These are phyloP conservation scores for Ophion obscuratus DNA, from an alignment of 2,888 invertebrate species.

Conservation along the genomic window DNA sequence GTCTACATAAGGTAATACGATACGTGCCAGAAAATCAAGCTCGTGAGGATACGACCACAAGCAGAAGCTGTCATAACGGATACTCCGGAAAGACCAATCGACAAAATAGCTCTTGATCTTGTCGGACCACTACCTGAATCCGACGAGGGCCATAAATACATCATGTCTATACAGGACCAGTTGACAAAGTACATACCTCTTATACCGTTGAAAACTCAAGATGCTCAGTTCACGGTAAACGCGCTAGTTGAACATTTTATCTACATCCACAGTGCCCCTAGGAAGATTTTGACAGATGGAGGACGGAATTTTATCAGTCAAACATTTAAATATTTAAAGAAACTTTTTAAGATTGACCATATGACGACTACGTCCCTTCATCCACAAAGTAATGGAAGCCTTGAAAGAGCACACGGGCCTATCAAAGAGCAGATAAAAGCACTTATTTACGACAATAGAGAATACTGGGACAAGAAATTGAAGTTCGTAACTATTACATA, in stretches of 20 bases:
- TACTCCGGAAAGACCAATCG: too few species aligned
- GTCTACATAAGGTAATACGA: too few species aligned
- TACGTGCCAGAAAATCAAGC: too few species aligned
- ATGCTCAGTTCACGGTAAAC: slow-evolving; percentile 3
- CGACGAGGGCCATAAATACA: background rate
- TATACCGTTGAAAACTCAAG: slow-evolving; percentile 11
- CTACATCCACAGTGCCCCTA: too few species aligned
- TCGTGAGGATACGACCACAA: too few species aligned
- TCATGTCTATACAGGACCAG: slow-evolving; percentile 10
- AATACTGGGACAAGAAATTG: slow-evolving; percentile 10
- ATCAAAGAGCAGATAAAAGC: slow-evolving; percentile 25
- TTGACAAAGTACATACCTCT: slow-evolving; percentile 14
- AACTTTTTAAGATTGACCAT: slow-evolving; percentile 13
- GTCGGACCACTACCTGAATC: background rate
- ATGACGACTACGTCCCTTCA: slow-evolving; percentile 19
- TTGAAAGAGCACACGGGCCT: slow-evolving; percentile 15
- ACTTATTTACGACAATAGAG: slow-evolving; percentile 17
- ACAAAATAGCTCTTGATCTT: too few species aligned
- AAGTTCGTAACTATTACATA: slow-evolving; percentile 13
- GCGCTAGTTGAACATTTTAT: background rate
- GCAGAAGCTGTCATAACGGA: too few species aligned
- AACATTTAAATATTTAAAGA: slow-evolving; percentile 16
- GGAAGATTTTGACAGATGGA: too few species aligned
- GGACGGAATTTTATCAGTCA: too few species aligned
- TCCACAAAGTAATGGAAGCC: slow-evolving; percentile 24